These are phyloP conservation scores for Chrysopilus asiliformis DNA, from an alignment of 2,888 invertebrate genomes.

Conservation along the genomic window DNA sequence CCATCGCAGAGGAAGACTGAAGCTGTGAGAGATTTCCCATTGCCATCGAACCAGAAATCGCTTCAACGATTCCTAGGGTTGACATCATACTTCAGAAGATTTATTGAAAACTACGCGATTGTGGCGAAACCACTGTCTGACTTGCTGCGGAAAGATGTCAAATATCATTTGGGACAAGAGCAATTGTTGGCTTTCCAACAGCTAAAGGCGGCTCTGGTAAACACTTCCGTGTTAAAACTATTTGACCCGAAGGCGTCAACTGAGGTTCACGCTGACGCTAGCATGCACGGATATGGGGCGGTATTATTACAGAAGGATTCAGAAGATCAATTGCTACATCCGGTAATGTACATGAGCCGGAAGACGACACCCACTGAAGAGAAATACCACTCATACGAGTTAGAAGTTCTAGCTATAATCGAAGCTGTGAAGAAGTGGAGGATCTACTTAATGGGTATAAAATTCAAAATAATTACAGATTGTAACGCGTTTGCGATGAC, in stretches of 20 bases:
- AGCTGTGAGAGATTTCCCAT: slow-evolving; percentile 16
- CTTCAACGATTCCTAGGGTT: slow-evolving; percentile 24
- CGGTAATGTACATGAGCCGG: slow-evolving; percentile 15
- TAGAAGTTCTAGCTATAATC: slow-evolving; percentile 17
- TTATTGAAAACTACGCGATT: slow-evolving; percentile 20
- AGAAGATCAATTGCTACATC: slow-evolving; percentile 13
- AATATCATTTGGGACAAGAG: slow-evolving; percentile 16
- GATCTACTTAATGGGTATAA: too few species aligned
- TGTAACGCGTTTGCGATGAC: too few species aligned
- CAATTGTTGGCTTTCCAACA: slow-evolving; percentile 16
- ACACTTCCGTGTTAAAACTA: slow-evolving; percentile 5
- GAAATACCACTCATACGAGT: slow-evolving; percentile 15
- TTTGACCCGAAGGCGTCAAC: slow-evolving; percentile 7
- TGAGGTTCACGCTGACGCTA: slow-evolving; percentile 14
- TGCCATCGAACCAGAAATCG: slow-evolving; percentile 18
- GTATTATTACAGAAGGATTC: slow-evolving; percentile 15
- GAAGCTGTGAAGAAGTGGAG: slow-evolving; percentile 15
- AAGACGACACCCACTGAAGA: slow-evolving; percentile 15
- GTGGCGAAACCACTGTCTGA: slow-evolving; percentile 24
- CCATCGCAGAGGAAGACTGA: slow-evolving; percentile 9
- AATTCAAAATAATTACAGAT: too few species aligned
- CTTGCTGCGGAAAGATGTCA: slow-evolving; percentile 5
- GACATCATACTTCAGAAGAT: slow-evolving; percentile 26
- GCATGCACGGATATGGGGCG: slow-evolving; percentile 13
- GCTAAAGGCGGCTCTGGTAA: neutral